Evolutionary conservation across 2,113 vertebrate species (phyloP).

Genomic region (Synodontis membranacea): DNA sequence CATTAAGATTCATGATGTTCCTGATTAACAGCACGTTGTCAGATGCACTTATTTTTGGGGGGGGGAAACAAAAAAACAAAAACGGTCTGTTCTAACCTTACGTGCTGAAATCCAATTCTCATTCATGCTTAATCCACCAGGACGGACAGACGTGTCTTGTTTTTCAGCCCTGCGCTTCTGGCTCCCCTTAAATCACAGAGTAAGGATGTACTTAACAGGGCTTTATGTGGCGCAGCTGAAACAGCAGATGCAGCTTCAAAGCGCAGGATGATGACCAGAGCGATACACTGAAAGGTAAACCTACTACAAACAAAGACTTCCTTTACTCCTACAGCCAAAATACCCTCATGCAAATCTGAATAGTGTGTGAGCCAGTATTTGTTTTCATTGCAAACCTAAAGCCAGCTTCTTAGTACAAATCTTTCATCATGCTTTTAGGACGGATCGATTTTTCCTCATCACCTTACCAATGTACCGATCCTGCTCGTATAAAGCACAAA

Average conservation of each 20-base stretch:
- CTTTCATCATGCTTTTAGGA: constrained; percentile 10
- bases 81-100: constrained; percentile 1
- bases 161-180: constrained; percentile 39
- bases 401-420: constrained; percentile 1
- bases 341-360: constrained; percentile 37
- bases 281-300: constrained; percentile 48
- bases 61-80: not conserved
- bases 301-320: constrained; percentile 52
- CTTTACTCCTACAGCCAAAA: constrained; percentile 50
- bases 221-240: constrained; percentile 49
- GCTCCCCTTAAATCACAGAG: constrained; percentile 36
- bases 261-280: constrained; percentile 47
- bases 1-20: constrained; percentile 8
- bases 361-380: constrained; percentile 7
- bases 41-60: not conserved
- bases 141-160: constrained; percentile 25
- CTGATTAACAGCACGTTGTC: not conserved
- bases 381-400: constrained; percentile 23
- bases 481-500: not conserved
- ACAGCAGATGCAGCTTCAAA: constrained; percentile 48
- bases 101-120: constrained; percentile 14
- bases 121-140: constrained; percentile 19
- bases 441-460: not conserved
- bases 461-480: not conserved
- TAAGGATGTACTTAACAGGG: constrained; percentile 37